Conservation (phyloP, 2,797 vertebrate genomes). For the Hozukius guyotensis region DNA sequence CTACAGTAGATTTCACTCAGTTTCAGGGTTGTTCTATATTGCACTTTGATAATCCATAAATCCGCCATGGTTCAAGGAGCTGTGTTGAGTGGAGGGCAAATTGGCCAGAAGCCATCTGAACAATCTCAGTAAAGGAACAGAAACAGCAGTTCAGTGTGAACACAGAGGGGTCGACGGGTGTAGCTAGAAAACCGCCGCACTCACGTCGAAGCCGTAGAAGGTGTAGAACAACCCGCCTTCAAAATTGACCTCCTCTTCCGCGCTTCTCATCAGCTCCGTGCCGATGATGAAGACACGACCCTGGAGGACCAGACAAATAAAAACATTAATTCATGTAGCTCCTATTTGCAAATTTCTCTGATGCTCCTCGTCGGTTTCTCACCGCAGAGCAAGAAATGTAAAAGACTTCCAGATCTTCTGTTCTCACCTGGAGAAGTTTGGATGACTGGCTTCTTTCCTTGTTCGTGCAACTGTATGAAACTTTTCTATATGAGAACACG, state of each 20-base stretch:
- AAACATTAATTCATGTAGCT: neutral
- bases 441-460: neutral
- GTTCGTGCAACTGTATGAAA: neutral
- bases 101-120: conserved; percentile 2
- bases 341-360: neutral
- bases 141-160: conserved; percentile 13
- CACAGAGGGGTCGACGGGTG: neutral
- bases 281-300: conserved; percentile 75
- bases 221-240: conserved; percentile 67
- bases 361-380: neutral
- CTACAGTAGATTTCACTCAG: neutral
- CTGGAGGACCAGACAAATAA: conserved; percentile 44
- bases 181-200: conserved; percentile 22
- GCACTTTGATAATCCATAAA: conserved; percentile 37
- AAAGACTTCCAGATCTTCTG: neutral
- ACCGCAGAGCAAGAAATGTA: neutral
- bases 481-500: neutral
- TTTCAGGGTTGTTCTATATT: conserved; percentile 26
- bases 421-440: too few species aligned
- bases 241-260: conserved; percentile 76
- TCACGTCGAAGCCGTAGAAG: conserved; percentile 80
- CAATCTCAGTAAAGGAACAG: conserved; percentile 6
- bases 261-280: conserved; percentile 80
- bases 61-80: conserved; percentile 33
- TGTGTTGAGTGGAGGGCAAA: conserved; percentile 12